phyloP scores from a whole-genome alignment of 2,113 vertebrate species.

The Proterorhinus semilunaris region DNA sequence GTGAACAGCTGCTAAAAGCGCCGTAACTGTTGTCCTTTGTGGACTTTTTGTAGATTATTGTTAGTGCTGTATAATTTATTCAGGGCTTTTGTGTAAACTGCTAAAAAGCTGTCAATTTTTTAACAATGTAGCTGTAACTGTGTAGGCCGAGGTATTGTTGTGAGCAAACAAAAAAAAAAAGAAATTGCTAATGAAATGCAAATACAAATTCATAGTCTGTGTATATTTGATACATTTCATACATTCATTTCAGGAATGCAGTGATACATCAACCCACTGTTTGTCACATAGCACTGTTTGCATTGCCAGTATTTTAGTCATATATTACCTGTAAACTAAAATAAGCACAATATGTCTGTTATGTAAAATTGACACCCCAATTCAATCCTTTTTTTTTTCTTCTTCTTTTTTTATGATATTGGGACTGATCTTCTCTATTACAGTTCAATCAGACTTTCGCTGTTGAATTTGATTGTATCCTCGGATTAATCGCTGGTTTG shows the following conservation, averaged over 20 bases:
- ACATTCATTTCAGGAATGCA: background rate
- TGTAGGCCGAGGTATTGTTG: background rate
- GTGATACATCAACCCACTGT: background rate
- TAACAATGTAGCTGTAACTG: constrained; percentile 4
- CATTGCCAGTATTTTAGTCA: too few species aligned
- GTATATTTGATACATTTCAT: background rate
- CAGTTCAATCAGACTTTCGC: too few species aligned
- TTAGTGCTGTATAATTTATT: constrained; percentile 7
- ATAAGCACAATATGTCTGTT: too few species aligned
- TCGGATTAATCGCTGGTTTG: too few species aligned
- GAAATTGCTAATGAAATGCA: background rate
- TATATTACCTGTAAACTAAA: too few species aligned
- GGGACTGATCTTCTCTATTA: too few species aligned
- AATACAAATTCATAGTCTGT: background rate
- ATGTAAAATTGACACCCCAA: too few species aligned
- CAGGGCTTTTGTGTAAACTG: background rate
- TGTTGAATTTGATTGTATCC: too few species aligned
- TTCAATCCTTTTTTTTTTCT: too few species aligned
- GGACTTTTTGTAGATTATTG: constrained; percentile 2
- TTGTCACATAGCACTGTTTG: background rate
- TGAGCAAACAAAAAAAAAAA: background rate
- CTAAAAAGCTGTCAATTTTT: constrained; percentile 4
- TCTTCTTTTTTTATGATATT: too few species aligned
- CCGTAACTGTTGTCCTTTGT: background rate
- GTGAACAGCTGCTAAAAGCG: constrained; percentile 1